phyloP scores from a whole-genome alignment of 2,888 invertebrate genomes.

The Sinelater perroti region DNA sequence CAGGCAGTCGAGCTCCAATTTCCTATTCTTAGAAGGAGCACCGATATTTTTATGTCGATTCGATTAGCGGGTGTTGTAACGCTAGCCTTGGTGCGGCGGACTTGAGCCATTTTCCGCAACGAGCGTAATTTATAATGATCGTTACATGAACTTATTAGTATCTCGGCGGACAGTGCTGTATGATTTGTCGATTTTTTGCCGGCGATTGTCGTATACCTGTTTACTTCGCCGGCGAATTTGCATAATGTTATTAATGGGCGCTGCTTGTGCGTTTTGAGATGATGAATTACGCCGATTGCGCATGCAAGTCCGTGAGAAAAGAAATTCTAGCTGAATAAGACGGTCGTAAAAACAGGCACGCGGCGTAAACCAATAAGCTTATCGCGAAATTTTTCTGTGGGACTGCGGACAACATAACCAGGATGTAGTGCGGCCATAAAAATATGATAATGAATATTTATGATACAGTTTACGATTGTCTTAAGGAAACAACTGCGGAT shows the following conservation, averaged over 20 bases:
- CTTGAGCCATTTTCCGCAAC: slow-evolving; percentile 12
- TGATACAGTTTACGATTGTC: too few species aligned
- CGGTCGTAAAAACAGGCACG: not conserved
- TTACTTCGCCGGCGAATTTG: slow-evolving; percentile 8
- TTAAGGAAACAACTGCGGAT: too few species aligned
- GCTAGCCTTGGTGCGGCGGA: slow-evolving; percentile 6
- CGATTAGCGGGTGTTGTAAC: too few species aligned
- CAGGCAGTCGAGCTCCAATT: too few species aligned
- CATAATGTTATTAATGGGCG: slow-evolving; percentile 7
- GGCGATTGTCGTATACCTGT: slow-evolving; percentile 8
- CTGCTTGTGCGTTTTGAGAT: slow-evolving; percentile 8
- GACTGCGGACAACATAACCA: not conserved
- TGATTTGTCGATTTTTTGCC: slow-evolving; percentile 10
- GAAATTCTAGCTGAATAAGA: not conserved
- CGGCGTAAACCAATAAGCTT: not conserved
- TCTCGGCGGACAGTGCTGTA: slow-evolving; percentile 9
- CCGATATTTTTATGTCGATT: too few species aligned
- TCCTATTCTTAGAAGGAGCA: too few species aligned
- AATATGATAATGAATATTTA: too few species aligned
- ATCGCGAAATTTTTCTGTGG: not conserved
- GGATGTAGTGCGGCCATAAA: not conserved
- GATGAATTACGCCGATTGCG: slow-evolving; percentile 4
- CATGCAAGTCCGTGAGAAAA: not conserved
- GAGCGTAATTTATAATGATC: slow-evolving; percentile 17
- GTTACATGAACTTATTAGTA: slow-evolving; percentile 18